Conservation (phyloP, 2,888 invertebrate species). For the Tholera decimalis region DNA sequence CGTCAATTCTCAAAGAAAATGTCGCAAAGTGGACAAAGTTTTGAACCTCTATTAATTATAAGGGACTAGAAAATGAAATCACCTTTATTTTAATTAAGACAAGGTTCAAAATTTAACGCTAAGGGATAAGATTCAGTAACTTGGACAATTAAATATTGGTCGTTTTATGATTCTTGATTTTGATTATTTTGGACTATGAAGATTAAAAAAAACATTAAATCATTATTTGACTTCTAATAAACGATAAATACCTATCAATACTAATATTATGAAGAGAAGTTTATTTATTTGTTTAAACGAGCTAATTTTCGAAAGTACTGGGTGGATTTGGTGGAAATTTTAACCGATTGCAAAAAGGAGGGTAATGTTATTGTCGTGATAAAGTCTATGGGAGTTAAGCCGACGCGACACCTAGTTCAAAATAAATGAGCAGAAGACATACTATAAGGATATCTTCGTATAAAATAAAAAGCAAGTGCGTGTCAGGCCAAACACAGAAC, state of each 20-base stretch:
- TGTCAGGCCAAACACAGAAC: too few species aligned
- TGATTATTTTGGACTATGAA: slow-evolving; percentile 18
- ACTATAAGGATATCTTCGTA: too few species aligned
- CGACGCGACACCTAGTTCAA: too few species aligned
- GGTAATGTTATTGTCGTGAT: too few species aligned
- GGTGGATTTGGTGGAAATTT: too few species aligned
- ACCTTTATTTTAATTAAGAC: slow-evolving; percentile 39
- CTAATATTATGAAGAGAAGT: too few species aligned
- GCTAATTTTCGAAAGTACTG: too few species aligned
- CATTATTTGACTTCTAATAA: neutral
- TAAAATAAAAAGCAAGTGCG: too few species aligned
- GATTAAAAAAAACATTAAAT: neutral
- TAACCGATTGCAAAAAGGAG: too few species aligned
- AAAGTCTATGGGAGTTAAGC: too few species aligned
- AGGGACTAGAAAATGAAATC: slow-evolving; percentile 37
- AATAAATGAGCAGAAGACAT: too few species aligned
- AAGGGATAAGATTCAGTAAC: slow-evolving; percentile 10
- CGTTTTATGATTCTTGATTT: slow-evolving; percentile 26
- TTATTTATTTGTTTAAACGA: too few species aligned
- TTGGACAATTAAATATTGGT: slow-evolving; percentile 31
- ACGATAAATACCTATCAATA: neutral
- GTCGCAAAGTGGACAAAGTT: slow-evolving; percentile 58
- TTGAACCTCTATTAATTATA: slow-evolving; percentile 59
- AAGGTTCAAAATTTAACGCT: slow-evolving; percentile 49
- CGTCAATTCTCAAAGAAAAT: slow-evolving; percentile 58